These are phyloP conservation scores for Rhopalosiphum maidis DNA, from an alignment of 1,140 invertebrate species.

Conservation along the genomic window DNA sequence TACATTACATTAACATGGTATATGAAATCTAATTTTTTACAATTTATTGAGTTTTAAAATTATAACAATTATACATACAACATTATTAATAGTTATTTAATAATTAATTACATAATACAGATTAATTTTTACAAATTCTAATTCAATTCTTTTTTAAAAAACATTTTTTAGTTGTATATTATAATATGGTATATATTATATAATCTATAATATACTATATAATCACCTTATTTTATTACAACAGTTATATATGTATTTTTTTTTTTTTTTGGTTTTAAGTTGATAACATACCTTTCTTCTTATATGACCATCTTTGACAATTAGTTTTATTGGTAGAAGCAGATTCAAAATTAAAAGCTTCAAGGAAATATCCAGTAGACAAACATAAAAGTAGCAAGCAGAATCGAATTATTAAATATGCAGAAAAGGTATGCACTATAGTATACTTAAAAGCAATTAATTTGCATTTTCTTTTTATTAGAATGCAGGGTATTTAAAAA, in stretches of 20 bases:
- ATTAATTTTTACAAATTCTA: neutral
- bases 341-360: conserved; percentile 25
- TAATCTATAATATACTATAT: no score
- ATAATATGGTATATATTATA: neutral
- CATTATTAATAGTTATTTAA: neutral
- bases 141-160: neutral
- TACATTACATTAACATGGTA: neutral
- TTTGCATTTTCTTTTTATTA: neutral
- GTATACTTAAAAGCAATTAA: neutral
- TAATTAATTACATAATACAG: neutral
- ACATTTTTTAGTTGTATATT: neutral
- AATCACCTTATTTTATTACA: neutral
- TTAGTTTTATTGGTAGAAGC: conserved; percentile 4
- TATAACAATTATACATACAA: conserved; percentile 20
- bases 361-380: conserved; percentile 26
- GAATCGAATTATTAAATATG: neutral
- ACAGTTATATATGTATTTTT: neutral
- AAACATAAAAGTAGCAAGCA: neutral
- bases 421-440: neutral
- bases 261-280: neutral
- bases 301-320: neutral
- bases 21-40: neutral
- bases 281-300: conserved; percentile 32
- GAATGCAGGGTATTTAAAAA: neutral
- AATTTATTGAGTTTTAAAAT: neutral